Conservation (phyloP, 2,113 vertebrate species). For the Lagopus leucura region DNA sequence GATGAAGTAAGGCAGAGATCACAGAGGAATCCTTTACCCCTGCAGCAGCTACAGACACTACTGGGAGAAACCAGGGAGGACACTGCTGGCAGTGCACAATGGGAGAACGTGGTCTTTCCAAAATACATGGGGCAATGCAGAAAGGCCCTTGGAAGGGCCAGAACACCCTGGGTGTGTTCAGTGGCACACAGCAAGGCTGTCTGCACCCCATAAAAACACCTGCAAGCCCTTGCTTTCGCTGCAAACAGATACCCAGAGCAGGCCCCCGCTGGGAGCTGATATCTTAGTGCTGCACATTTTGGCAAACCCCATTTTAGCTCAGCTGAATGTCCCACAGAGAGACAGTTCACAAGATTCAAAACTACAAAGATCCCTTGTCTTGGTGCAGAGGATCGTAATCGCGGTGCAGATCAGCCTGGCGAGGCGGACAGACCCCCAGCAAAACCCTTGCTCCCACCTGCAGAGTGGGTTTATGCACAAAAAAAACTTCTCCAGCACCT, state of each 20-base stretch:
- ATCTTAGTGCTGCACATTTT: not conserved
- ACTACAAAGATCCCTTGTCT: conserved; percentile 10
- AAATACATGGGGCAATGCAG: not conserved
- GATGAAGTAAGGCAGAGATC: not conserved
- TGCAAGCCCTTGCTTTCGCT: not conserved
- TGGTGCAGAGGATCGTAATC: not conserved
- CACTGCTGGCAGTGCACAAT: not conserved
- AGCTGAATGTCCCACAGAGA: not conserved
- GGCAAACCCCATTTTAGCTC: not conserved
- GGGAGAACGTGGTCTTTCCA: not conserved
- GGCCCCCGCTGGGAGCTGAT: not conserved
- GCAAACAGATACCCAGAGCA: not conserved
- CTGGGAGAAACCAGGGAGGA: not conserved
- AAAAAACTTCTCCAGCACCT: not conserved
- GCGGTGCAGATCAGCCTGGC: fast-evolving
- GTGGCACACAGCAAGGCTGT: fast-evolving
- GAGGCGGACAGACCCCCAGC: not conserved
- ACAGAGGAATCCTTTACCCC: not conserved
- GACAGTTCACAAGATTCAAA: not conserved
- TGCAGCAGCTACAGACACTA: not conserved
- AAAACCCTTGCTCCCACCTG: not conserved
- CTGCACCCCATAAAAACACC: fast-evolving
- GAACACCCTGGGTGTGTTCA: fast-evolving
- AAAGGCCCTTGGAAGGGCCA: not conserved
- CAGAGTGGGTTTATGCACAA: fast-evolving